These are phyloP conservation scores for Hedychridium roseum DNA, from an alignment of 2,888 invertebrate genomes.

Conservation along the genomic window DNA sequence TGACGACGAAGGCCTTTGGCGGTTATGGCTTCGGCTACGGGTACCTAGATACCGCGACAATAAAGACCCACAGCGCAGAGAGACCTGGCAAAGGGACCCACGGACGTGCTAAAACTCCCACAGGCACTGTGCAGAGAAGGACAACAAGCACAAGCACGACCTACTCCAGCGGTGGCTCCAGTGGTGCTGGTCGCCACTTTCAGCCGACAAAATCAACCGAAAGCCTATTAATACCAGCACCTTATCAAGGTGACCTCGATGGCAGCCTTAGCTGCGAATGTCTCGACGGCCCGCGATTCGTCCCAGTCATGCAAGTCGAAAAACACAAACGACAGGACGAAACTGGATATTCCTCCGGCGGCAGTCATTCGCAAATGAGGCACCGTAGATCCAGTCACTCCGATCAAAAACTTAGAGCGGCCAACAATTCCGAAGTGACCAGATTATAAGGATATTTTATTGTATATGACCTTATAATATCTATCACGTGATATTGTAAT, in stretches of 20 bases:
- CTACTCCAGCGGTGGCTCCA: slow-evolving; percentile 60
- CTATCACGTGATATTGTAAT: no score
- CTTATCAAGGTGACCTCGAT: slow-evolving; percentile 73
- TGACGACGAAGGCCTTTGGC: slow-evolving; percentile 85
- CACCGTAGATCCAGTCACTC: slow-evolving; percentile 60
- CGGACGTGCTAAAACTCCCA: slow-evolving; percentile 69
- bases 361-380: slow-evolving; percentile 42
- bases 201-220: slow-evolving; percentile 83
- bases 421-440: slow-evolving; percentile 52
- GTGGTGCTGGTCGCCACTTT: slow-evolving; percentile 66
- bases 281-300: slow-evolving; percentile 62
- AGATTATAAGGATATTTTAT: slow-evolving; percentile 44
- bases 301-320: slow-evolving; percentile 49
- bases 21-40: slow-evolving; percentile 90
- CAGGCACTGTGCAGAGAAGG: slow-evolving; percentile 65
- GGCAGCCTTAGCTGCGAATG: slow-evolving; percentile 79
- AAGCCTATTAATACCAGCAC: slow-evolving; percentile 75
- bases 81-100: slow-evolving; percentile 64
- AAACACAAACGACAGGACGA: slow-evolving; percentile 53
- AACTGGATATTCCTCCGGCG: slow-evolving; percentile 29
- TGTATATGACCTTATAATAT: slow-evolving; percentile 13
- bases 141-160: slow-evolving; percentile 62
- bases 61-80: slow-evolving; percentile 62
- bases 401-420: slow-evolving; percentile 51
- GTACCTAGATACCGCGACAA: slow-evolving; percentile 74